Percentiles rank a stretch among this genome's conserved stretches.
phyloP scores from a whole-genome alignment of 2,113 vertebrate genomes.

The Fukomys damarensis region DNA sequence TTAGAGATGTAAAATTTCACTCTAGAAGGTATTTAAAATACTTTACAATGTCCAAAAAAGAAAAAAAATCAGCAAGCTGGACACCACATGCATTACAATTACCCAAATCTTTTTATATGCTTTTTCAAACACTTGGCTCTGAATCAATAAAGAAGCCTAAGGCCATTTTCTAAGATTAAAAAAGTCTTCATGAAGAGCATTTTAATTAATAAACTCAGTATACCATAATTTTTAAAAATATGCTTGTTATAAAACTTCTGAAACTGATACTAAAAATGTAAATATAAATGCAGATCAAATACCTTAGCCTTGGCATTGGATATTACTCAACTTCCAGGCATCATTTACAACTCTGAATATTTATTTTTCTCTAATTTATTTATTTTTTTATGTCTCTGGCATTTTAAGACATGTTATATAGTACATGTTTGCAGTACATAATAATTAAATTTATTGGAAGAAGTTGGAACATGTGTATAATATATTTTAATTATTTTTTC shows the following conservation, averaged over 20 bases:
- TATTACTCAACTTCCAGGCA: neutral
- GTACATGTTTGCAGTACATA: neutral
- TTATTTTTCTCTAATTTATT: neutral
- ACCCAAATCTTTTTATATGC: conserved; percentile 30
- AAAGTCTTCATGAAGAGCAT: conserved; percentile 19
- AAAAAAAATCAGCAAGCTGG: conserved; percentile 1
- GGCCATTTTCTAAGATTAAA: conserved; percentile 57
- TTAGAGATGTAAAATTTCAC: conserved; percentile 68
- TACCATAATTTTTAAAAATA: conserved; percentile 44
- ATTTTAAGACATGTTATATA: neutral
- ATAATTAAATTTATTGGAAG: neutral
- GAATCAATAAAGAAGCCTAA: conserved; percentile 43
- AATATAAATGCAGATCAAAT: conserved; percentile 11
- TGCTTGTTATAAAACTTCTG: conserved; percentile 48
- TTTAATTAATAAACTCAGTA: conserved; percentile 64
- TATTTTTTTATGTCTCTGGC: neutral
- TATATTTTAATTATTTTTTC: neutral
- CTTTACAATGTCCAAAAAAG: conserved; percentile 57
- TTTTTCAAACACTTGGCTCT: conserved; percentile 61
- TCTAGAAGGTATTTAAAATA: conserved; percentile 68
- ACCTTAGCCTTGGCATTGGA: neutral
- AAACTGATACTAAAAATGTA: conserved; percentile 32
- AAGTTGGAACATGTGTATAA: neutral
- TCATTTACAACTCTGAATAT: neutral
- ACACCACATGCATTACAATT: neutral